Base-by-base conservation (phyloP, 2,797 vertebrate species). In the Malurus leucopterus region DNA sequence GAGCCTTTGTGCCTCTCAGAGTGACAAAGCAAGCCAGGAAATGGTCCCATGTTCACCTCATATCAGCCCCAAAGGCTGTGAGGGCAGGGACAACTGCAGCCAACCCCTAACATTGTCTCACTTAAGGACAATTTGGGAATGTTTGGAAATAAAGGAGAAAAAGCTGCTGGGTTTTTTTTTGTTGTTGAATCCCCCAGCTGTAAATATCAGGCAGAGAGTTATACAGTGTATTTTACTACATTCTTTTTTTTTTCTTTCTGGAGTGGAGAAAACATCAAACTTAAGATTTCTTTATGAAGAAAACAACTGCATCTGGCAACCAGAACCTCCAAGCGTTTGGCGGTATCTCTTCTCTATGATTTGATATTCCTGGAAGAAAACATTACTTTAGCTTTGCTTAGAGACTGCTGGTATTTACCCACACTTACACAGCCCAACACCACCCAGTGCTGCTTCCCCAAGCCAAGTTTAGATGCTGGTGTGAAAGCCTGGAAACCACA, bases 281-380 rank as follows among this genome's bases (percentile, higher is more conserved):
- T 65, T 65, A 24, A 51, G 83, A 89, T 77, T 89, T 70, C 73
- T 92, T 93, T 47, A 81, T 38, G 61, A 91, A 89, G 51, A 43
- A 91, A 95, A 92, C 90, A 90, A 92, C 61, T 38, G 89, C 90
- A 87, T 95, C 82, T 84, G 82, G 92, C 92, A 95, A 89, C 70
- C 80, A 55, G 67, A 64, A 32, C 29, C 69, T 86, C 61, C 20
- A 43, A 86, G 75, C 23, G 54, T 70, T 46, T 78, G 85, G 87
- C 6, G 15, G 24, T 53, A 36, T 69, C 79, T 82, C 83, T 73
- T 57, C 91, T 61, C 69, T 65, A 2, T 12, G 71, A 86, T 86
- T 84, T 69, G 75, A 78, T 90, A 89, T 85, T 90, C 88, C 88
- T 87, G 84, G 81, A 88, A 86, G 89, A 94, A 93, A 92, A 80